Conservation (phyloP, 2,888 invertebrate genomes). For the Lycocerus yunnanus region DNA sequence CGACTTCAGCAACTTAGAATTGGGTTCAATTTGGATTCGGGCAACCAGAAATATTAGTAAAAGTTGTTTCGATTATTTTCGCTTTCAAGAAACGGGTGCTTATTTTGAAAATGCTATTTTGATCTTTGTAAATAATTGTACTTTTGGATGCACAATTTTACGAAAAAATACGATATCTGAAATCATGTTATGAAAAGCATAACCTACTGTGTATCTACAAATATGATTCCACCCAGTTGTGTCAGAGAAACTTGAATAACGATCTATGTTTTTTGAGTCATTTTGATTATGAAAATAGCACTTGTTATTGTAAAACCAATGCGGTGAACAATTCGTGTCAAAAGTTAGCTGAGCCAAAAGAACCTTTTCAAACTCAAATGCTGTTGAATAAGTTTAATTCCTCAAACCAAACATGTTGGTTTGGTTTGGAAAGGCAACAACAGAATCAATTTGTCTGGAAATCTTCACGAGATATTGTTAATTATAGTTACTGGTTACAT, state of each 20-base stretch:
- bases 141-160: background rate
- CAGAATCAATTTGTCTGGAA: background rate
- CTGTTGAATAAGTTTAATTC: too few relatives aligned
- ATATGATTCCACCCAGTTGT: background rate
- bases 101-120: background rate
- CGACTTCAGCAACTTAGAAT: background rate
- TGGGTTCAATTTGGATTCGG: conserved; percentile 3
- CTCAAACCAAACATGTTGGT: too few relatives aligned
- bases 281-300: background rate
- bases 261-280: background rate
- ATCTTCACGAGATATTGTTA: background rate
- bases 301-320: conserved; percentile 3
- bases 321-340: background rate
- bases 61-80: background rate
- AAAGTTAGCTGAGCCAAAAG: conserved; percentile 9
- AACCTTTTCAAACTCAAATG: conserved; percentile 8
- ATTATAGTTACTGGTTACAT: conserved; percentile 3
- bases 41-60: background rate
- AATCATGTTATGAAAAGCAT: background rate
- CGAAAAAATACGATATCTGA: background rate
- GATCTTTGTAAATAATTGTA: background rate
- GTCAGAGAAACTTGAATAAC: background rate
- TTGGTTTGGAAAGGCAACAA: background rate
- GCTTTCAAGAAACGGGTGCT: background rate
- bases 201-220: conserved; percentile 1